These are phyloP conservation scores for Geodia barretti DNA, from an alignment of 37 sponge, comb jelly and placozoan genomes.

Conservation along the genomic window DNA sequence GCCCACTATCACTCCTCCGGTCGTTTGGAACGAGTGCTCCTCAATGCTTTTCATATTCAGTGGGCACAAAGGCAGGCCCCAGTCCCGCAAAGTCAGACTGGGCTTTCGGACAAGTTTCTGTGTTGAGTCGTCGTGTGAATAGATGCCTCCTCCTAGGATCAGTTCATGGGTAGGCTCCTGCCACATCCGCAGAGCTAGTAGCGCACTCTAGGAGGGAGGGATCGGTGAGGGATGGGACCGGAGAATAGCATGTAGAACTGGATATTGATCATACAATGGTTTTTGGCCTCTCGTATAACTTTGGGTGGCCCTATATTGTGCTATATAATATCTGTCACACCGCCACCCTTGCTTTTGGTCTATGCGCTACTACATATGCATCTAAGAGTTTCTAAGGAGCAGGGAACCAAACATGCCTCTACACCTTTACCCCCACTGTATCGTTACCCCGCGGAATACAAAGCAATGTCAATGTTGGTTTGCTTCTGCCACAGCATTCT, in stretches of 20 bases:
- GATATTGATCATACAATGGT: too few species aligned
- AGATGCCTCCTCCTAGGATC: slow-evolving; percentile 38
- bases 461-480: slow-evolving; percentile 45
- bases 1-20: too few species aligned
- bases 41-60: slow-evolving; percentile 83
- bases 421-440: not conserved
- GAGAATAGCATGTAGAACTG: too few species aligned
- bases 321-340: too few species aligned
- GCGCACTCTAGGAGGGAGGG: slow-evolving; percentile 3
- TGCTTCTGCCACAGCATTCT: slow-evolving; percentile 5
- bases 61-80: slow-evolving; percentile 95
- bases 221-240: not conserved
- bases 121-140: slow-evolving; percentile 16
- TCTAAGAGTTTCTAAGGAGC: too few species aligned
- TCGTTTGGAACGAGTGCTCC: too few species aligned
- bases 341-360: too few species aligned
- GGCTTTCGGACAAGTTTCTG: slow-evolving; percentile 86
- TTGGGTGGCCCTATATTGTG: too few species aligned
- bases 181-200: slow-evolving; percentile 36
- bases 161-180: slow-evolving; percentile 31
- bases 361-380: too few species aligned
- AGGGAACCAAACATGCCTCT: too few species aligned
- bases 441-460: slow-evolving; percentile 38
- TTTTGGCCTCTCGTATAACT: too few species aligned
- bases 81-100: slow-evolving; percentile 99